Conservation (phyloP, 2,888 invertebrate species). For the Miltochrista miniata region DNA sequence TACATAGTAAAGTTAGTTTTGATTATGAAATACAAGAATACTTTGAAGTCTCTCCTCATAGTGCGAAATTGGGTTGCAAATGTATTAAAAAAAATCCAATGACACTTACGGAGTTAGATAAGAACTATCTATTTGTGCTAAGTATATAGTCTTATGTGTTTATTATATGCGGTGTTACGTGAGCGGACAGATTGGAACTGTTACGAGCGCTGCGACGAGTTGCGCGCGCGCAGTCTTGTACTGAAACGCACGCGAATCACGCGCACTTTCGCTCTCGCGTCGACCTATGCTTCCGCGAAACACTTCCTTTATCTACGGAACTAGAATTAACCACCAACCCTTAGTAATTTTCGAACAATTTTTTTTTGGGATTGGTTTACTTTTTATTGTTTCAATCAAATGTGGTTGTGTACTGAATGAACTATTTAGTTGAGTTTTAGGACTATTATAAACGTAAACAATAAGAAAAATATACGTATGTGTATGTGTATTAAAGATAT, state of each 20-base stretch:
- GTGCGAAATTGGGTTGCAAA: too few species aligned
- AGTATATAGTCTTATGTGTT: constrained; percentile 26
- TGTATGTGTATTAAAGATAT: too few species aligned
- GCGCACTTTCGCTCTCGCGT: constrained; percentile 76
- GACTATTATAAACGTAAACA: too few species aligned
- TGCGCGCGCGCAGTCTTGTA: constrained; percentile 57
- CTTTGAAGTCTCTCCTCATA: too few species aligned
- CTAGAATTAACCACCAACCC: constrained; percentile 4
- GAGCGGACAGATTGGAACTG: constrained; percentile 49
- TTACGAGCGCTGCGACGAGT: constrained; percentile 25
- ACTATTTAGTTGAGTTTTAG: too few species aligned
- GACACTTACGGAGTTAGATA: constrained; percentile 4
- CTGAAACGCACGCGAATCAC: constrained; percentile 65
- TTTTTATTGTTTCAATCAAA: not conserved
- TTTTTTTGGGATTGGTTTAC: not conserved
- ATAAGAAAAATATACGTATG: too few species aligned
- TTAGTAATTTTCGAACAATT: not conserved
- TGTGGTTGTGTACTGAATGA: too few species aligned
- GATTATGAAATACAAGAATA: too few species aligned
- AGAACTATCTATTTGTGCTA: constrained; percentile 8
- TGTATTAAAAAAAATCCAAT: too few species aligned
- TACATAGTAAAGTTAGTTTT: too few species aligned
- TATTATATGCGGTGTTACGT: constrained; percentile 57
- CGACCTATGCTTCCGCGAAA: constrained; percentile 51
- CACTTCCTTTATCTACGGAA: constrained; percentile 35